A percentile compares a stretch with the other conserved stretches of the same genome.
phyloP scores from a whole-genome alignment of 92 coral and sea anemone species.

The Ricordea florida region DNA sequence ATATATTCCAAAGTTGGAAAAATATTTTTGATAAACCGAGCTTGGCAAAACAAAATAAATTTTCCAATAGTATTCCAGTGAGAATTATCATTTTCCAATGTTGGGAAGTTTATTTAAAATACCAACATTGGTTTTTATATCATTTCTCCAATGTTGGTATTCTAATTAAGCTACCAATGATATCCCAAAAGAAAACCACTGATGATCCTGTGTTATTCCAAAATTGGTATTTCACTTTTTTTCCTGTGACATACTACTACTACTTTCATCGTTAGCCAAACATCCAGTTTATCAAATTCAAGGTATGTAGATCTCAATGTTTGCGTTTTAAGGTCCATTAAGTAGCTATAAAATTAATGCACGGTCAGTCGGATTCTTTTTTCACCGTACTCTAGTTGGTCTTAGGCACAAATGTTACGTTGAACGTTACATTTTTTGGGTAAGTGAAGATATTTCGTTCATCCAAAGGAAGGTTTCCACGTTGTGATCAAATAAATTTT shows the following conservation, averaged over 20 bases:
- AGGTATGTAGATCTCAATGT: too few species aligned
- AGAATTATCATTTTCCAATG: constrained; percentile 28
- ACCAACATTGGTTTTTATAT: constrained; percentile 51
- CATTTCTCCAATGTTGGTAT: constrained; percentile 42
- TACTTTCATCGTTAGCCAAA: too few species aligned
- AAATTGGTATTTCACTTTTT: constrained; percentile 39
- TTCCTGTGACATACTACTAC: constrained; percentile 42
- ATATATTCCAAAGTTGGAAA: constrained; percentile 18
- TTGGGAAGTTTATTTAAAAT: constrained; percentile 33
- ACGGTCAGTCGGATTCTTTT: too few species aligned
- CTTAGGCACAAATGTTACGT: too few species aligned
- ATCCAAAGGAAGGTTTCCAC: too few species aligned
- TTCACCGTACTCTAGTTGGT: too few species aligned
- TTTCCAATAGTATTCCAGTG: constrained; percentile 31
- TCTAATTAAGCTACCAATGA: constrained; percentile 16
- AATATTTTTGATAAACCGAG: constrained; percentile 12
- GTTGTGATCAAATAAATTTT: too few species aligned
- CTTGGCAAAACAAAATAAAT: constrained; percentile 19
- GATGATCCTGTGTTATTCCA: constrained; percentile 32
- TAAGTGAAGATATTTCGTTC: too few species aligned
- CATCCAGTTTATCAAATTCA: too few species aligned
- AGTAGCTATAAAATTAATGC: too few species aligned
- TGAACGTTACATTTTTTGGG: too few species aligned
- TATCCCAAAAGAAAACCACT: constrained; percentile 35
- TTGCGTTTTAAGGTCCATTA: too few species aligned